Evolutionary conservation across 1,140 invertebrate genomes (phyloP).

Genomic region (Ceratina japonica): DNA sequence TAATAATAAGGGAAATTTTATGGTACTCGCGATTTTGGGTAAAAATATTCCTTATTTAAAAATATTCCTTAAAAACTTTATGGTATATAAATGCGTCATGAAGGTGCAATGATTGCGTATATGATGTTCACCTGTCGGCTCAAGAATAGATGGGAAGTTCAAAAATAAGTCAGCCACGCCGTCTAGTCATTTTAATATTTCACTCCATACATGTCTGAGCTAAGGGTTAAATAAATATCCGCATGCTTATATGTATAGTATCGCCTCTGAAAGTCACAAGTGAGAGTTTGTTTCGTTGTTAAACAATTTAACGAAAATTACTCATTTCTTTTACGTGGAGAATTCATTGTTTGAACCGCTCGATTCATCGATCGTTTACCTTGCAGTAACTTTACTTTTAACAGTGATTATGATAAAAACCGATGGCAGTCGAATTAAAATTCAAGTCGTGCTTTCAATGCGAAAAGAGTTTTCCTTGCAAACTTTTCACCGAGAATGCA

Average conservation of each 20-base stretch:
- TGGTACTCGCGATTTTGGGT: too few species aligned
- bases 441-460: too few species aligned
- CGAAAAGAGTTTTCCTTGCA: too few species aligned
- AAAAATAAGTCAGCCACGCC: conserved; percentile 12
- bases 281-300: not conserved
- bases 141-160: not conserved
- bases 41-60: too few species aligned
- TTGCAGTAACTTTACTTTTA: not conserved
- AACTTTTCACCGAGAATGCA: too few species aligned
- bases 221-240: not conserved
- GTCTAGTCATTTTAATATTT: not conserved
- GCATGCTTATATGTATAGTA: not conserved
- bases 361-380: conserved; percentile 25
- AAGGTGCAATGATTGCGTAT: too few species aligned
- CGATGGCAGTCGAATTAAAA: not conserved
- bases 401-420: not conserved
- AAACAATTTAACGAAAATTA: conserved; percentile 1
- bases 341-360: not conserved
- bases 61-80: too few species aligned
- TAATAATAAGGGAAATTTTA: too few species aligned
- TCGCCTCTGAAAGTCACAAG: too few species aligned
- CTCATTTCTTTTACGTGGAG: not conserved
- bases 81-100: too few species aligned
- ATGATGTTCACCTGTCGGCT: too few species aligned
- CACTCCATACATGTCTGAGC: not conserved